Evolutionary conservation across 2,888 invertebrate genomes (phyloP), one percentile per base, ranked within the genome.

Genomic region (Tiliacea aurago): DNA sequence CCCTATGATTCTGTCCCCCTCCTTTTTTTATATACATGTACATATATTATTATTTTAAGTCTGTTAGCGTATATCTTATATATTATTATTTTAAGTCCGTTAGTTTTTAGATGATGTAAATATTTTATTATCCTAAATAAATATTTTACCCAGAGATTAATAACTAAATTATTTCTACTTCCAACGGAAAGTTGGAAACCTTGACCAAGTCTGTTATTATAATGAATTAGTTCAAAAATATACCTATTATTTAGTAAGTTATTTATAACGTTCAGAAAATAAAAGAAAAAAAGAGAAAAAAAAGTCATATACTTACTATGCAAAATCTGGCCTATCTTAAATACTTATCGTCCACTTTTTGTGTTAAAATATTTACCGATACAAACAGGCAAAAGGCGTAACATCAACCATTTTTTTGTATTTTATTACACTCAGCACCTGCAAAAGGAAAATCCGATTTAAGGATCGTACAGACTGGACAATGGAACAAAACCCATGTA

Each of bases 121-220:
- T n/a, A n/a, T n/a, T n/a, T n/a, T n/a, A n/a, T n/a, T n/a, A n/a
- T n/a, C n/a, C n/a, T n/a, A n/a, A n/a, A n/a, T n/a, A n/a, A n/a
- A n/a, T n/a, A n/a, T n/a, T n/a, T n/a, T n/a, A n/a, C 28, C 7
- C 33, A 43, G 43, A 51, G 15, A 74, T 58, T 45, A 37, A 49
- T 47, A 73, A 23, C 47, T 9, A 62, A 45, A 53, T 33, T 37
- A n/a, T 43, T 45, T 69, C n/a, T 51, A 1, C 3, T 13, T 28
- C 5, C 37, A 43, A 41, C 18, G 28, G 15, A 51, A 76, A 45
- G 10, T 55, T 10, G 33, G 13, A 53, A 15, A 43, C 43, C 53
- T 70, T 55, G 47, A 61, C 33, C 6, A n/a, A 49, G 3, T 20
- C 33, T 70, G 49, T 28, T 47, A 23, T 43, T 43, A 76, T 7